Evolutionary conservation across 2,113 vertebrate genomes (phyloP).

Genomic region (Engystomops pustulosus): DNA sequence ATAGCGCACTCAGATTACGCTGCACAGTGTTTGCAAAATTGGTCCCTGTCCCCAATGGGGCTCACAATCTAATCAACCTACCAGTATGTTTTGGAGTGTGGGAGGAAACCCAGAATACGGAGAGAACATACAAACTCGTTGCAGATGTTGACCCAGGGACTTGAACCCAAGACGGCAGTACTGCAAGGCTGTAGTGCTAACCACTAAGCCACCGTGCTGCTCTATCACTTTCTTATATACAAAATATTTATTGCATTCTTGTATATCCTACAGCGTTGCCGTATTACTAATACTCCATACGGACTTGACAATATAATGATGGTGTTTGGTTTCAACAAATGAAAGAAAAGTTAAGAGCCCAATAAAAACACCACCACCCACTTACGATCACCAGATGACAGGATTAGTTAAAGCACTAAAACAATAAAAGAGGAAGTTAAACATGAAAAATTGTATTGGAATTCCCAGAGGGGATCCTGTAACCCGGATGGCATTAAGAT

Average conservation of each 20-base stretch:
- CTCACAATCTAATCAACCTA: no score
- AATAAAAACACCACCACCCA: constrained; percentile 30
- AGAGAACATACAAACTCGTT: no score
- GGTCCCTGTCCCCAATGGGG: no score
- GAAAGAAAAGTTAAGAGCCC: not conserved
- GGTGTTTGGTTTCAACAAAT: not conserved
- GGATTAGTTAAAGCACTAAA: not conserved
- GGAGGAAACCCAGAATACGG: no score
- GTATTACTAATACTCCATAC: not conserved
- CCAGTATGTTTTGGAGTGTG: no score
- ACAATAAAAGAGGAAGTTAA: constrained; percentile 26
- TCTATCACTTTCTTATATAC: no score
- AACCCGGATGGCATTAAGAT: constrained; percentile 9
- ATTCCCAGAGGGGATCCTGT: constrained; percentile 3
- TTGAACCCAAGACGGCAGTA: no score
- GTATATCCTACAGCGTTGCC: not conserved
- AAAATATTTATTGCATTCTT: not conserved
- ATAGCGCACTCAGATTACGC: no score
- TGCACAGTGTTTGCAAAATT: no score
- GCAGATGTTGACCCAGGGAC: no score
- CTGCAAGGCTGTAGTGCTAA: no score
- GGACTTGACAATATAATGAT: constrained; percentile 39
- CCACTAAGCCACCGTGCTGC: no score
- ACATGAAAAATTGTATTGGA: constrained; percentile 29
- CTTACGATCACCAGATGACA: constrained; percentile 43